Conservation (phyloP, 2,888 invertebrate species). For the Lithophane leautieri region DNA sequence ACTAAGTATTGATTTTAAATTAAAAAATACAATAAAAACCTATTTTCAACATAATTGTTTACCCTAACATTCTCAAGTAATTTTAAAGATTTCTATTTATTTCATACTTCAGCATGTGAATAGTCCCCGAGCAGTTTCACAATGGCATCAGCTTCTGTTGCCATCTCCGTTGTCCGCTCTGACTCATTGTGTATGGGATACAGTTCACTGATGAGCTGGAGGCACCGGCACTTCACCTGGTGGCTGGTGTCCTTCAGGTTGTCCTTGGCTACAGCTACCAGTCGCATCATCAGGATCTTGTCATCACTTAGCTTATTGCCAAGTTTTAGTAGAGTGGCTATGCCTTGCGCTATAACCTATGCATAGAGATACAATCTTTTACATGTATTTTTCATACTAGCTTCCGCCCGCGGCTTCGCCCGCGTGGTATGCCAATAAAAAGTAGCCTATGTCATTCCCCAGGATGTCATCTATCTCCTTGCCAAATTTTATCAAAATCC, state of each 20-base stretch:
- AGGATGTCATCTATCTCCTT: too few relatives aligned
- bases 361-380: not conserved
- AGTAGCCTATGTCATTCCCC: too few relatives aligned
- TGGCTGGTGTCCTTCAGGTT: constrained; percentile 94
- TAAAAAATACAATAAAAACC: not conserved
- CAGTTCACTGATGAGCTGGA: constrained; percentile 94
- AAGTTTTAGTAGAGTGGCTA: constrained; percentile 93
- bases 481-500: too few relatives aligned
- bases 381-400: not conserved
- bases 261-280: constrained; percentile 92
- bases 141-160: constrained; percentile 91
- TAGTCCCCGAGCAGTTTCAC: constrained; percentile 95
- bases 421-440: too few relatives aligned
- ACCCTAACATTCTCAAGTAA: not conserved
- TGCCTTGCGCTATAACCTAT: constrained; percentile 93
- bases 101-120: constrained; percentile 92
- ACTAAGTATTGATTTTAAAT: not conserved
- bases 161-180: constrained; percentile 85
- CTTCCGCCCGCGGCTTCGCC: too few relatives aligned
- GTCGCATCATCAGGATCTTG: constrained; percentile 90
- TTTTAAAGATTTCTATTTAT: not conserved
- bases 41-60: not conserved
- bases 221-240: constrained; percentile 94
- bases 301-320: constrained; percentile 91
- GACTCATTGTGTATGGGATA: constrained; percentile 90